Conservation (phyloP, 2,113 vertebrate species). For the Clarias macrocephalus region DNA sequence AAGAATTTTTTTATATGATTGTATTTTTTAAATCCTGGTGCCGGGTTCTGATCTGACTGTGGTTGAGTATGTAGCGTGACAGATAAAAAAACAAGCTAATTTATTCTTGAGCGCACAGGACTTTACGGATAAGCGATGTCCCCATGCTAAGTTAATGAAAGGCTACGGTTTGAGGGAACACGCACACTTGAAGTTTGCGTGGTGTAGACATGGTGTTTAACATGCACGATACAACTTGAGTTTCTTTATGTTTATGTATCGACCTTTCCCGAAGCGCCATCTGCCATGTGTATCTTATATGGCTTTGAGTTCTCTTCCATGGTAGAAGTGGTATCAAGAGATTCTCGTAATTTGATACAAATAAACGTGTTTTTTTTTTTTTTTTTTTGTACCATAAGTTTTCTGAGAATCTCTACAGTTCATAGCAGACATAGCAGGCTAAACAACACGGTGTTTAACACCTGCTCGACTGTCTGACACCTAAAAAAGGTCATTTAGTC, state of each 20-base stretch:
- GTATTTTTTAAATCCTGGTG: not conserved
- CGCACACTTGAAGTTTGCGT: not conserved
- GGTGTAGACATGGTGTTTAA: not conserved
- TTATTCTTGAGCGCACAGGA: not conserved
- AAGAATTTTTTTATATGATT: not conserved
- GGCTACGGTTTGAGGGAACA: not conserved
- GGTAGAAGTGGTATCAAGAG: not conserved
- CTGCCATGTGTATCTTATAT: not conserved
- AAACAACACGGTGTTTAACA: not conserved
- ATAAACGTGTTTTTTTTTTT: not conserved
- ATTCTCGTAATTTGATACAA: not conserved
- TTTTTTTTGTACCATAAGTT: not conserved
- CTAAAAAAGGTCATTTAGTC: slow-evolving; percentile 26
- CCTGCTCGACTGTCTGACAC: not conserved
- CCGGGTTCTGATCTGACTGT: not conserved
- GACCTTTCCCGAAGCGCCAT: not conserved
- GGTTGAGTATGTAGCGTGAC: not conserved
- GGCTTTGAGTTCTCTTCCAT: not conserved
- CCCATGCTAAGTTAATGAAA: not conserved
- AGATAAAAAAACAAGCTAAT: not conserved
- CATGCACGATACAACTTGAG: not conserved
- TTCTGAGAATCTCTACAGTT: not conserved
- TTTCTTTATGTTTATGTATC: not conserved
- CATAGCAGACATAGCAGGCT: too few relatives aligned
- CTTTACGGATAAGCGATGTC: not conserved